A percentile compares a stretch with the other conserved stretches of the same genome.
These are phyloP conservation scores for Champsocephalus esox DNA, from an alignment of 2,797 vertebrate species.

Conservation along the genomic window DNA sequence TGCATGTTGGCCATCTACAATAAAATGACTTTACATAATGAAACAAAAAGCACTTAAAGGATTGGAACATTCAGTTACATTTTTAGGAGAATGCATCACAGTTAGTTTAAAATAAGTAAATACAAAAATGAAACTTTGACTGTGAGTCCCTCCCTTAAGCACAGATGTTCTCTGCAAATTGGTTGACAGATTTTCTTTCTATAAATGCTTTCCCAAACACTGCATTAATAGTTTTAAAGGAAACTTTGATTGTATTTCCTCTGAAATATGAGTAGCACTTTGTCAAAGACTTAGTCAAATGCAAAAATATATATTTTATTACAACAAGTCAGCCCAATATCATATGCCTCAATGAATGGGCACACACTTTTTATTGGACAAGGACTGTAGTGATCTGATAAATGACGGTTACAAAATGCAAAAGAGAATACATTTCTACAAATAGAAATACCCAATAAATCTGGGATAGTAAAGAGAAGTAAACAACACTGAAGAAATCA, in stretches of 20 bases:
- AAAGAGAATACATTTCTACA: not conserved
- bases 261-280: not conserved
- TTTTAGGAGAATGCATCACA: not conserved
- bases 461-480: not conserved
- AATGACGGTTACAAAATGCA: not conserved
- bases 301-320: not conserved
- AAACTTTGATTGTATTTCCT: conserved; percentile 2
- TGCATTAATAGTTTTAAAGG: not conserved
- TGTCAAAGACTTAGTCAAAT: not conserved
- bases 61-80: not conserved
- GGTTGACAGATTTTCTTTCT: conserved; percentile 5
- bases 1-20: not conserved
- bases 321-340: not conserved
- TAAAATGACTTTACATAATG: not conserved
- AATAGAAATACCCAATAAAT: not conserved
- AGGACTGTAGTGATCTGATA: not conserved
- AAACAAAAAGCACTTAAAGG: not conserved
- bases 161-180: conserved; percentile 32
- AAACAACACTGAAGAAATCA: not conserved
- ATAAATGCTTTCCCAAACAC: not conserved
- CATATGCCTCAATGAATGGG: no score
- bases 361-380: not conserved
- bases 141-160: not conserved
- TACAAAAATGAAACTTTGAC: no score
- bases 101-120: no score